Conservation (phyloP, 2,888 invertebrate genomes). For the Lysandra bellargus region DNA sequence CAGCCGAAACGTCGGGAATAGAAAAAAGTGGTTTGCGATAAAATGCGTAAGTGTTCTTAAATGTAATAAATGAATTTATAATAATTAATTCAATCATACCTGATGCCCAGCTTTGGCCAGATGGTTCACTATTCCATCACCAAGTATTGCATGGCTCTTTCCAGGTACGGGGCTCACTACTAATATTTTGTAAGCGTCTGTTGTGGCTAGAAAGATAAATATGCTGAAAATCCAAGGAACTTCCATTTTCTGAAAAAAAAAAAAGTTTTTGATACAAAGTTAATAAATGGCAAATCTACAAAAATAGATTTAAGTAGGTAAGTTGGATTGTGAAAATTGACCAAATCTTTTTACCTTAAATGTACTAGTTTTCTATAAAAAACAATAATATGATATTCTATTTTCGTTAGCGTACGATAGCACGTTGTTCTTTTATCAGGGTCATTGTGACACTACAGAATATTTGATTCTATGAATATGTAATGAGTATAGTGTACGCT, state of each 20-base stretch:
- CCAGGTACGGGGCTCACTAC: conserved; percentile 48
- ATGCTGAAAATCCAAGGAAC: not conserved
- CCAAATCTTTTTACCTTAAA: no score
- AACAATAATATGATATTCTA: no score
- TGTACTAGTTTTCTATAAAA: no score
- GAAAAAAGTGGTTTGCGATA: no score
- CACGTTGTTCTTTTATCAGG: not conserved
- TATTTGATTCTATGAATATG: not conserved
- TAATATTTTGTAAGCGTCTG: conserved; percentile 45
- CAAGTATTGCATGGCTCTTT: conserved; percentile 51
- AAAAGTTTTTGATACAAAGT: no score
- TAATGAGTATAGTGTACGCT: not conserved
- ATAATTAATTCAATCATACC: conserved; percentile 41
- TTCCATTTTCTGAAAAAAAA: conserved; percentile 13
- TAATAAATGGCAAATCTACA: no score
- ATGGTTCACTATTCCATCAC: conserved; percentile 47
- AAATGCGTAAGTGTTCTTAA: no score
- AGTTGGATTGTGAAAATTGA: no score
- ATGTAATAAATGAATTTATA: no score
- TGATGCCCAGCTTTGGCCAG: conserved; percentile 53
- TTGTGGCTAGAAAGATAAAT: not conserved
- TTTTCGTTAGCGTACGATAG: not conserved
- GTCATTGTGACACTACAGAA: not conserved
- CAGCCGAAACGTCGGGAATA: no score
- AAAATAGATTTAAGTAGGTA: no score